Percentiles rank a stretch among this genome's conserved stretches.
These are phyloP conservation scores for Oscheius onirici DNA, from an alignment of 2,888 invertebrate species.

Conservation along the genomic window DNA sequence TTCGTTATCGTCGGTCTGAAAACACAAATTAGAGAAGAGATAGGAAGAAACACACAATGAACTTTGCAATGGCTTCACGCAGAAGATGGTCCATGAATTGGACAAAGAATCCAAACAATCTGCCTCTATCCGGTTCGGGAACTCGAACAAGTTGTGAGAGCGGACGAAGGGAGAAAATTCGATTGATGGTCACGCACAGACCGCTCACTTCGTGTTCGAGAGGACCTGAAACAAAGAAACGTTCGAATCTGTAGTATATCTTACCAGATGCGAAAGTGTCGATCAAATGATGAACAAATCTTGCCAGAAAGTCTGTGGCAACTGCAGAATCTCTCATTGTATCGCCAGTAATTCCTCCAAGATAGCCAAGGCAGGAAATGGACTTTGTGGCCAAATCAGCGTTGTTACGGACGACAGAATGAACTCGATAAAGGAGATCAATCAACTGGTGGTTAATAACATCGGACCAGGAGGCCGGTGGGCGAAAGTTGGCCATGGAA, in stretches of 20 bases:
- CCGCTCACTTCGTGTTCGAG: slow-evolving; percentile 80
- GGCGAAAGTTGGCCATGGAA: slow-evolving; percentile 63
- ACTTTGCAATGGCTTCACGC: slow-evolving; percentile 47
- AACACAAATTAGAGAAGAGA: background rate
- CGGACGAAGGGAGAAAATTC: slow-evolving; percentile 78
- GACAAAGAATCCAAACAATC: slow-evolving; percentile 49
- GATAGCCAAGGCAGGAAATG: slow-evolving; percentile 84
- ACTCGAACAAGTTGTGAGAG: slow-evolving; percentile 74
- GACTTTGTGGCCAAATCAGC: slow-evolving; percentile 83
- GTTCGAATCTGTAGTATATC: background rate
- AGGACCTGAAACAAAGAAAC: slow-evolving; percentile 69
- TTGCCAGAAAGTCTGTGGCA: slow-evolving; percentile 24
- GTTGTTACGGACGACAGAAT: slow-evolving; percentile 79
- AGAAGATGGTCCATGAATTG: slow-evolving; percentile 54
- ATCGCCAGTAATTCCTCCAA: slow-evolving; percentile 80
- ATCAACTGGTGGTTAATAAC: background rate
- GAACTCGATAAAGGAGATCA: slow-evolving; percentile 33
- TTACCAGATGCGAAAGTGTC: slow-evolving; percentile 39
- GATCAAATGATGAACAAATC: slow-evolving; percentile 44
- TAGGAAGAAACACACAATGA: slow-evolving; percentile 41
- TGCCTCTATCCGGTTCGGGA: slow-evolving; percentile 73
- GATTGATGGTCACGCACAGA: slow-evolving; percentile 79
- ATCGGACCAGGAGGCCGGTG: background rate
- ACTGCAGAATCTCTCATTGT: slow-evolving; percentile 26
- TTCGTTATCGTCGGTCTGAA: slow-evolving; percentile 50